Evolutionary conservation across 2,797 vertebrate species (phyloP), one percentile per base, ranked within the genome.

Genomic region (Halcyon smyrnensis): DNA sequence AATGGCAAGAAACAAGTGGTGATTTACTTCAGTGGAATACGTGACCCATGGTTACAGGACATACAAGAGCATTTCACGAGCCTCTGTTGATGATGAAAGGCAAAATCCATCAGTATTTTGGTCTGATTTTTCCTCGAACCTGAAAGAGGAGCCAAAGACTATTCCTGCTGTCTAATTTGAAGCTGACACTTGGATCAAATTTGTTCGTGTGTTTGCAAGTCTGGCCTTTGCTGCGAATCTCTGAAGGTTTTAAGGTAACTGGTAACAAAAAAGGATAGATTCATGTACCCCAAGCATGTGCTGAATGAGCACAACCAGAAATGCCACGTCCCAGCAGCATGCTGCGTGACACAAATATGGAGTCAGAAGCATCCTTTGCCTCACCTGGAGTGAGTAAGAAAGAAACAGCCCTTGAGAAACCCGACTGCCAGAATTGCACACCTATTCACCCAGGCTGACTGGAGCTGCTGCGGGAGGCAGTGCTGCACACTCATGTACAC

Each of bases 291-390:
- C 20, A 87, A 24, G 24, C 37, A 8, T 27, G n/a, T 67, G 28
- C 27, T 63, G 41, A 62, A 36, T 7, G 7, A 73, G 54, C 54
- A 41, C 45, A 77, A 43, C 8, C 11, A 67, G 51, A 86, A 82
- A 77, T 20, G 5, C 11, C 14, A 2, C 6, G 10, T 53, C 50
- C 68, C 41, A 80, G 45, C 14, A 69, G 30, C 54, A 24, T 1
- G 7, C 13, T 0, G 0, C 56, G 45, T 0, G 12, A 48, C 56
- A 13, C 11, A 43, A 45, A 76, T 34, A 56, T 4, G 6, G 39
- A 39, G 21, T 48, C 3, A 1, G 25, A 62, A 76, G 10, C 11
- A 43, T n/a, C 80, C 41, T 80, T 62, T 86, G 27, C 41, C n/a
- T 84, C 64, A 57, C 46, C 64, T 65, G 32, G 41, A 76, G 36